phyloP scores from a whole-genome alignment of 2,113 vertebrate species.

The Lophura nycthemera region DNA sequence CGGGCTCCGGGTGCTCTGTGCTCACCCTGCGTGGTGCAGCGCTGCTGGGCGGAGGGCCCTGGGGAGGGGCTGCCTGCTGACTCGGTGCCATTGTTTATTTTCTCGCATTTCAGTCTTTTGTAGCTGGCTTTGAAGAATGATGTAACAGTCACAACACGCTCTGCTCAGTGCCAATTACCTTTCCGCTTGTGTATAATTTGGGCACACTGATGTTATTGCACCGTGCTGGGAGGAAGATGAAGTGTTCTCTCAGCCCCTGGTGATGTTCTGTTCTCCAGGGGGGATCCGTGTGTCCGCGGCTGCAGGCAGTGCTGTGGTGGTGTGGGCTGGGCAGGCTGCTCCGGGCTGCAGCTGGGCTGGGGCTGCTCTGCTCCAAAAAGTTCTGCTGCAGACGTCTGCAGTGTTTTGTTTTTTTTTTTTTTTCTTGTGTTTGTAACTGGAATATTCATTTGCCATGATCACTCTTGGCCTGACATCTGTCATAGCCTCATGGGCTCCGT shows the following conservation, averaged over 20 bases:
- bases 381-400: not conserved
- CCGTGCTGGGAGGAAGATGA: constrained; percentile 52
- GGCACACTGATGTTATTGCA: constrained; percentile 50
- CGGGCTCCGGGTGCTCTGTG: not conserved
- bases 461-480: not conserved
- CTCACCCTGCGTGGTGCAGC: not conserved
- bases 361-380: not conserved
- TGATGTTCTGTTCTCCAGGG: not conserved
- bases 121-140: constrained; percentile 56
- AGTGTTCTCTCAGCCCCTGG: not conserved
- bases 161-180: constrained; percentile 54
- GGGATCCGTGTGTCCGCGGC: too few species aligned
- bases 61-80: constrained; percentile 64
- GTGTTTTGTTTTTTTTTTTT: not conserved
- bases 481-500: constrained; percentile 45
- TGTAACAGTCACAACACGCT: constrained; percentile 56
- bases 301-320: rapidly evolving
- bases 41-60: constrained; percentile 66
- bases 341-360: not conserved
- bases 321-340: not conserved
- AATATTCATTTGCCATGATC: not conserved
- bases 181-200: constrained; percentile 59
- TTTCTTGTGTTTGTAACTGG: not conserved
- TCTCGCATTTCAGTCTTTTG: constrained; percentile 60
- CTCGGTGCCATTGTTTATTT: constrained; percentile 75